Evolutionary conservation across 2,113 vertebrate genomes (phyloP).

Genomic region (Laticauda laticaudata): DNA sequence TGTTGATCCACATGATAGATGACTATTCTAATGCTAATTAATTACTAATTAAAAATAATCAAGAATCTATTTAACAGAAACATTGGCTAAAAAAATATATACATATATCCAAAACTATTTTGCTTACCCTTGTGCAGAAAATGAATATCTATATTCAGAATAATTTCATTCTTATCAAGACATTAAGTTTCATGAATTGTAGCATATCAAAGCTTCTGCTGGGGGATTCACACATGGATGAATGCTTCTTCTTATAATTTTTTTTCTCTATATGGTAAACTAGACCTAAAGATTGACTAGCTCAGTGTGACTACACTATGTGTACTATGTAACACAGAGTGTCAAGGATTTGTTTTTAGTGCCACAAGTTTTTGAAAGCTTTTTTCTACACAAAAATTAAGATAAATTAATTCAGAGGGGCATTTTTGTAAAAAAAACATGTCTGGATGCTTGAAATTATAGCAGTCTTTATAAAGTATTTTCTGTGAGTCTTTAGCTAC

Average conservation of each 20-base stretch:
- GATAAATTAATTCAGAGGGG: background rate
- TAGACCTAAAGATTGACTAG: background rate
- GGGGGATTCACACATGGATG: background rate
- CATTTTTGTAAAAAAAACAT: background rate
- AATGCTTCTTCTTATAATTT: background rate
- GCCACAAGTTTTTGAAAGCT: background rate
- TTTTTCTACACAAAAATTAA: background rate
- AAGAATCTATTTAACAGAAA: constrained; percentile 23
- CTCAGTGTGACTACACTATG: background rate
- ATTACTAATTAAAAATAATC: background rate
- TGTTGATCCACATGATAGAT: constrained; percentile 13
- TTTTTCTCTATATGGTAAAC: background rate
- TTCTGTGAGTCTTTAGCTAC: background rate
- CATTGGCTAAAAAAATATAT: constrained; percentile 40
- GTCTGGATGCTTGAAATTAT: background rate
- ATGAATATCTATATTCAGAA: constrained; percentile 51
- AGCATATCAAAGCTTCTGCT: background rate
- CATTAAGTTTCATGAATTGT: background rate
- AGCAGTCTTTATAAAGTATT: background rate
- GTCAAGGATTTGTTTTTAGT: background rate
- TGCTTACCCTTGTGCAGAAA: constrained; percentile 49
- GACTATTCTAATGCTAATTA: constrained; percentile 23
- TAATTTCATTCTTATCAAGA: constrained; percentile 34
- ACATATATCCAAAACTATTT: constrained; percentile 45
- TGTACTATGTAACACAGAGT: background rate